Percentiles rank a stretch among this genome's conserved stretches.
Conservation (phyloP, 2,113 vertebrate species). For the Tinamus guttatus region DNA sequence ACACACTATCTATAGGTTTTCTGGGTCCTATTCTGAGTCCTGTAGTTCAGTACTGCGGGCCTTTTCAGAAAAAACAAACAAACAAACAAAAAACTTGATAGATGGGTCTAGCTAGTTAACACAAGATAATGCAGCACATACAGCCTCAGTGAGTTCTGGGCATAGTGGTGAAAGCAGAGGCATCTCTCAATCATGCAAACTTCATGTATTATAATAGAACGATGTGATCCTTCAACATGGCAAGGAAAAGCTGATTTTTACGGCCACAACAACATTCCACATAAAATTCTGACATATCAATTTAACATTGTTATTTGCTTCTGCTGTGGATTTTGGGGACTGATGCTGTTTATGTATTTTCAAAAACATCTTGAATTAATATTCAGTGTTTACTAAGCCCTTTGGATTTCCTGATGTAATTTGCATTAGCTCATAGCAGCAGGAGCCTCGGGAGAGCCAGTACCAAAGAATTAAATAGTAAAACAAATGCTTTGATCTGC, state of each 20-base stretch:
- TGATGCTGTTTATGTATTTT: constrained; percentile 40
- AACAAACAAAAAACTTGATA: background rate
- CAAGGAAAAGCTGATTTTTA: constrained; percentile 22
- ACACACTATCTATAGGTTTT: background rate
- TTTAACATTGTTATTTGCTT: constrained; percentile 52
- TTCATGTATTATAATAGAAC: background rate
- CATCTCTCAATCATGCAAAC: background rate
- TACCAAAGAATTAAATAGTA: constrained; percentile 45
- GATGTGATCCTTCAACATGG: background rate
- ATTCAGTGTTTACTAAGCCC: constrained; percentile 53
- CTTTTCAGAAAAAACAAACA: background rate
- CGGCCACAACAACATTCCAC: background rate
- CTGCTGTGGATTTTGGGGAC: constrained; percentile 32
- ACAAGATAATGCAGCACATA: background rate
- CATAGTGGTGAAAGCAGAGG: background rate
- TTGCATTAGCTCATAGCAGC: constrained; percentile 58
- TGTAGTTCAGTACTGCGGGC: background rate
- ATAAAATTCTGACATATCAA: constrained; percentile 43
- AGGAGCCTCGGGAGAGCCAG: constrained; percentile 19
- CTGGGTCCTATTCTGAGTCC: background rate
- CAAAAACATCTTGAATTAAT: constrained; percentile 63
- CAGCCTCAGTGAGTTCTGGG: background rate
- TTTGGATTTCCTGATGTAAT: constrained; percentile 55
- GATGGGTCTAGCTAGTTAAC: background rate
- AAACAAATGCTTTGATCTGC: constrained; percentile 57